phyloP scores from a whole-genome alignment of 2,113 vertebrate genomes.

The Brachypodius melanocephalos region DNA sequence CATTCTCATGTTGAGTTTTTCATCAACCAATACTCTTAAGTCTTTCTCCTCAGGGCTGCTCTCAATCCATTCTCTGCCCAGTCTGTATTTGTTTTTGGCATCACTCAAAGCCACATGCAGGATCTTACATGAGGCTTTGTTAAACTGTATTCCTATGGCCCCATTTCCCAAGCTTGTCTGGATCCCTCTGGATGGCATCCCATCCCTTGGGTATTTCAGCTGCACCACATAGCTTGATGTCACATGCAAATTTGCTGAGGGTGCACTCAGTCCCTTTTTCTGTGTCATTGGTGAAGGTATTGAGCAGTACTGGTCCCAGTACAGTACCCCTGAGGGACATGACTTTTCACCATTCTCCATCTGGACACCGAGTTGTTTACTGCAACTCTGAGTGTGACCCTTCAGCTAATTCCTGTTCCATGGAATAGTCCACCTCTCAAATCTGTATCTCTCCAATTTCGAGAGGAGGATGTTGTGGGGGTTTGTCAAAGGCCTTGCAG shows the following conservation, averaged over 20 bases:
- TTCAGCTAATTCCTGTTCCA: neutral
- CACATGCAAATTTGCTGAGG: neutral
- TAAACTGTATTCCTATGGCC: neutral
- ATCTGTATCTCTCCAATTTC: neutral
- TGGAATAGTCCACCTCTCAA: neutral
- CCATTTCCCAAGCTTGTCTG: fast-evolving
- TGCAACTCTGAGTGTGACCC: neutral
- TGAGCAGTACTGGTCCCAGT: neutral
- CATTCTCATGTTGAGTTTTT: neutral
- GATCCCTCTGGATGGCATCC: neutral
- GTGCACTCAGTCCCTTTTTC: neutral
- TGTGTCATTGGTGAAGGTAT: neutral
- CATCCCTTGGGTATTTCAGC: neutral
- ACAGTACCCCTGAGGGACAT: neutral
- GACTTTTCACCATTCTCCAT: neutral
- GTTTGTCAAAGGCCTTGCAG: neutral
- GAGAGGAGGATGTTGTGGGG: neutral
- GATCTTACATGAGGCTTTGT: neutral
- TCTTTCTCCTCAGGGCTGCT: neutral
- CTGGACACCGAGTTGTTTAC: fast-evolving
- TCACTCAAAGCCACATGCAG: fast-evolving
- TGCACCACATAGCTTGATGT: neutral
- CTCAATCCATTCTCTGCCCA: neutral
- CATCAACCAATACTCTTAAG: neutral
- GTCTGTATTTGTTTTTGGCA: neutral